Conservation (phyloP, 1,140 invertebrate genomes). For the Pseudobourletiella spinata region DNA sequence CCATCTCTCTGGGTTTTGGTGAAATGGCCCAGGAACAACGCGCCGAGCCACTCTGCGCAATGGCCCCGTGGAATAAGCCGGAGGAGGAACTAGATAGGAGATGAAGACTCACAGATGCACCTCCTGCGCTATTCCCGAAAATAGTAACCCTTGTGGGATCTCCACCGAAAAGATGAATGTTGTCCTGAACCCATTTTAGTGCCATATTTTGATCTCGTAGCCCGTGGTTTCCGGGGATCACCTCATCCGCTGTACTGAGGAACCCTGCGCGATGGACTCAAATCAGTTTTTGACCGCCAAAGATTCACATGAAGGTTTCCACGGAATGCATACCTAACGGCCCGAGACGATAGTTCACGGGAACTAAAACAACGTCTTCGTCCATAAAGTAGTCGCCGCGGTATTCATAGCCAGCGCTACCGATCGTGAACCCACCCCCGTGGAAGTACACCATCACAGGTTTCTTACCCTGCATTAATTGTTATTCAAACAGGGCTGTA, state of each 20-base stretch:
- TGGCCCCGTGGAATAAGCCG: constrained; percentile 51
- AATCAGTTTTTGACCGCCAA: not conserved
- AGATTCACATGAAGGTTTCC: not conserved
- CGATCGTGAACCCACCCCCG: constrained; percentile 14
- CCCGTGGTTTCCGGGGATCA: constrained; percentile 29
- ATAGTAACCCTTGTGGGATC: constrained; percentile 34
- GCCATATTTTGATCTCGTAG: constrained; percentile 35
- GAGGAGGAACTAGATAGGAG: not conserved
- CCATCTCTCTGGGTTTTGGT: constrained; percentile 39
- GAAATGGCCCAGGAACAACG: constrained; percentile 51
- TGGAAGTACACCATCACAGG: constrained; percentile 18
- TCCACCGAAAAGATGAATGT: constrained; percentile 32
- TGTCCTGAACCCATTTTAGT: constrained; percentile 33
- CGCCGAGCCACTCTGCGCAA: constrained; percentile 57
- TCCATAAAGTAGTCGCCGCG: constrained; percentile 15
- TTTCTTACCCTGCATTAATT: no score
- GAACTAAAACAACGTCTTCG: constrained; percentile 13
- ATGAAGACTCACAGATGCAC: constrained; percentile 8
- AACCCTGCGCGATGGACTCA: no score
- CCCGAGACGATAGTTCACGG: constrained; percentile 14
- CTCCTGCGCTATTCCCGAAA: constrained; percentile 19
- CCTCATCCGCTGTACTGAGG: constrained; percentile 17
- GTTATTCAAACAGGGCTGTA: no score
- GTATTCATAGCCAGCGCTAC: constrained; percentile 5
- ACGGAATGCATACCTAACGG: constrained; percentile 14